phyloP scores from a whole-genome alignment of 2,113 vertebrate genomes.

The Hippocampus abdominalis region DNA sequence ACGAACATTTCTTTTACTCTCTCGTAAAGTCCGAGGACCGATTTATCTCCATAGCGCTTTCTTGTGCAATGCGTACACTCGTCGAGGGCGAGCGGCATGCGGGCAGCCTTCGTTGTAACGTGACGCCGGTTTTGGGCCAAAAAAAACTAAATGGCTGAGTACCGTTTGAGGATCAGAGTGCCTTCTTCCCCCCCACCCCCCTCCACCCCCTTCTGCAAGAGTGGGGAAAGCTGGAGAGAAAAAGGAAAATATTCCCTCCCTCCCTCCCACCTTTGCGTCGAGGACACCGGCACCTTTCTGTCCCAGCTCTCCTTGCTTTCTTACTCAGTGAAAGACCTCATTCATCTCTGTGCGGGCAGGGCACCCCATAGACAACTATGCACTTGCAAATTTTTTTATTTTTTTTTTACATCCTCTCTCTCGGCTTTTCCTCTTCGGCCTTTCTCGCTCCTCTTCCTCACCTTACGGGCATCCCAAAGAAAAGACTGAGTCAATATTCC shows the following conservation, averaged over 20 bases:
- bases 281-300: conserved; percentile 53
- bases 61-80: conserved; percentile 73
- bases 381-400: conserved; percentile 63
- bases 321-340: conserved; percentile 67
- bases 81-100: conserved; percentile 68
- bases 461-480: conserved; percentile 73
- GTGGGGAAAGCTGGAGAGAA: conserved; percentile 56
- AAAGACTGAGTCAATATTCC: conserved; percentile 62
- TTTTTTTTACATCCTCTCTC: conserved; percentile 41
- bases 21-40: conserved; percentile 76
- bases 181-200: conserved; percentile 34
- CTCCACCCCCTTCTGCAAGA: conserved; percentile 49
- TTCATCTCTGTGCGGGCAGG: conserved; percentile 60
- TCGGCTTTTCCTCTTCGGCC: conserved; percentile 27
- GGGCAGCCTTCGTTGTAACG: conserved; percentile 76
- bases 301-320: conserved; percentile 43
- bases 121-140: conserved; percentile 60
- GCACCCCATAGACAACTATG: conserved; percentile 66
- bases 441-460: conserved; percentile 37
- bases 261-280: conserved; percentile 36
- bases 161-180: conserved; percentile 60
- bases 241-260: conserved; percentile 34
- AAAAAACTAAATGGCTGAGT: conserved; percentile 53
- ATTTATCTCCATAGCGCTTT: conserved; percentile 74
- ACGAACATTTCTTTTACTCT: conserved; percentile 66